phyloP scores from a whole-genome alignment of 2,113 vertebrate genomes.

The Pelecanus crispus region DNA sequence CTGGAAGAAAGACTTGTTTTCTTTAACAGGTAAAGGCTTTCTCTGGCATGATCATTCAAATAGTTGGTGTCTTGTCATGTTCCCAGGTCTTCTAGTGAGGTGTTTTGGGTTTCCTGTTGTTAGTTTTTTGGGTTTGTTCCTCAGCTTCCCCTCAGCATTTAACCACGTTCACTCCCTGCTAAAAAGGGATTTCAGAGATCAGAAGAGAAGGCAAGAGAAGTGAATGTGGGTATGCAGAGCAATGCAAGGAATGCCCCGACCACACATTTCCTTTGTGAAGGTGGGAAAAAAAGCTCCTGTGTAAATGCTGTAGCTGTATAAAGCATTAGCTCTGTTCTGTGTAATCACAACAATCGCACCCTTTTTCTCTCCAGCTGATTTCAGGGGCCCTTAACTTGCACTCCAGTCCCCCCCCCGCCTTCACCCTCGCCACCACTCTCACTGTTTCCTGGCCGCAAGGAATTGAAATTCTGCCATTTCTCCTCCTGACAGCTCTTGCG shows the following conservation, averaged over 20 bases:
- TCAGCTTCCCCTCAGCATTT: not conserved
- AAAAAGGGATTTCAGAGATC: not conserved
- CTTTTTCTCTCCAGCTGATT: not conserved
- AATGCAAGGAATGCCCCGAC: not conserved
- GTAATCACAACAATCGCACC: accelerated
- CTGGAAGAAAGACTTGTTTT: not conserved
- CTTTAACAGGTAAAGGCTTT: not conserved
- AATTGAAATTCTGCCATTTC: not conserved
- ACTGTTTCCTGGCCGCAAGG: accelerated
- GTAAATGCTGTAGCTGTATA: accelerated
- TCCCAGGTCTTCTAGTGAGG: not conserved
- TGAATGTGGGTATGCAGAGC: not conserved
- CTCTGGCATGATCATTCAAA: not conserved
- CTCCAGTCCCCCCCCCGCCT: not conserved
- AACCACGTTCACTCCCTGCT: not conserved
- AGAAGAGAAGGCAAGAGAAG: not conserved
- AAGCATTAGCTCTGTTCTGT: not conserved
- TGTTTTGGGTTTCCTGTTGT: not conserved
- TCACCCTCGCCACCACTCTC: not conserved
- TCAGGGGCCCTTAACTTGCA: not conserved
- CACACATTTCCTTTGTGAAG: not conserved
- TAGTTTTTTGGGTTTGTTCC: not conserved
- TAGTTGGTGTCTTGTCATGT: not conserved
- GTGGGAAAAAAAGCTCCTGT: not conserved
- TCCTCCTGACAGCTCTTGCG: not conserved